Evolutionary conservation across 2,797 vertebrate species (phyloP).

Genomic region (Urocyon cinereoargenteus): DNA sequence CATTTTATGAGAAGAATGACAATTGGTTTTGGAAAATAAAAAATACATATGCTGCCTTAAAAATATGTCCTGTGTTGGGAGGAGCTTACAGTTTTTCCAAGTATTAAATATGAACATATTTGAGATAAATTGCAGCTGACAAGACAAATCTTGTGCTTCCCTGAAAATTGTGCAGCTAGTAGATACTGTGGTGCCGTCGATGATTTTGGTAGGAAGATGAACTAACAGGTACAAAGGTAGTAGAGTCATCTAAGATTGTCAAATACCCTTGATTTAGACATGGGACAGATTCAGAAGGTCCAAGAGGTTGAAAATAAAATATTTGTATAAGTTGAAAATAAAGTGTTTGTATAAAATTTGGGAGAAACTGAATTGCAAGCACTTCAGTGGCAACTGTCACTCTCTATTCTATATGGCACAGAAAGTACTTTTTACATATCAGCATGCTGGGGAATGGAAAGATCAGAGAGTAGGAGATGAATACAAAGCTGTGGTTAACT

Average conservation of each 20-base stretch:
- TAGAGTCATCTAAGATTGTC: conserved; percentile 67
- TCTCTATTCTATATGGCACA: conserved; percentile 56
- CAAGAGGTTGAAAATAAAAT: conserved; percentile 51
- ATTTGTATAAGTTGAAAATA: not conserved
- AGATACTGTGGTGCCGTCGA: conserved; percentile 50
- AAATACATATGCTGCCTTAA: conserved; percentile 69
- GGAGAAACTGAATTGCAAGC: not conserved
- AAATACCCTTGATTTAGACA: conserved; percentile 68
- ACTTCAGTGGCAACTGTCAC: conserved; percentile 52
- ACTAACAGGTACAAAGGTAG: conserved; percentile 32
- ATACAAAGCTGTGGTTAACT: conserved; percentile 55
- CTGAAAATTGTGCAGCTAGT: conserved; percentile 39
- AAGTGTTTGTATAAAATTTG: conserved; percentile 59
- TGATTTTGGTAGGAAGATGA: conserved; percentile 50
- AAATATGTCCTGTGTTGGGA: conserved; percentile 47
- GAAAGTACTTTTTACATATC: conserved; percentile 30
- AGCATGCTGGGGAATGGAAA: not conserved
- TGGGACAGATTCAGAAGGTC: conserved; percentile 46
- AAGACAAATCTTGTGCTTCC: conserved; percentile 62
- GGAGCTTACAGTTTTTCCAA: conserved; percentile 52
- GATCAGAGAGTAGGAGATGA: conserved; percentile 6
- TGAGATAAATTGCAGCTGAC: conserved; percentile 42
- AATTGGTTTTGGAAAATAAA: conserved; percentile 82
- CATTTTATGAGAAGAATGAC: conserved; percentile 79
- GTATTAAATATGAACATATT: conserved; percentile 54